Percentiles rank a stretch among this genome's conserved stretches.
phyloP scores from a whole-genome alignment of 2,888 invertebrate genomes.

The Pemphredon lugubris region DNA sequence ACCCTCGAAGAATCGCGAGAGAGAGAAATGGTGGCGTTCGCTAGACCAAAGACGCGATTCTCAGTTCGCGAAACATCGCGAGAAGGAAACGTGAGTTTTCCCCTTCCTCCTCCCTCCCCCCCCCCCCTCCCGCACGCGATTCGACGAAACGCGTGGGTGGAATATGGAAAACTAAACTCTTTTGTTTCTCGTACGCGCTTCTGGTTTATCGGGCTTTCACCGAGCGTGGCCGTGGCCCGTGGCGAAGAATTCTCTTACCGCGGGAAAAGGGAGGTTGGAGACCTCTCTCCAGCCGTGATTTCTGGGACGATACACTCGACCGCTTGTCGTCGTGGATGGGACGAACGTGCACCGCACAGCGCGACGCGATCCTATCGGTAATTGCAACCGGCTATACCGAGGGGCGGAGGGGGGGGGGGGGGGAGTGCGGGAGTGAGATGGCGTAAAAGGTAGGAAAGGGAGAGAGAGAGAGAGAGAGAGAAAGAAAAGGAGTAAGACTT shows the following conservation, averaged over 20 bases:
- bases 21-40: too few species aligned
- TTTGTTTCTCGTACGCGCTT: not conserved
- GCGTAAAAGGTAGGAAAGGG: not conserved
- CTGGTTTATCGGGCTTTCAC: not conserved
- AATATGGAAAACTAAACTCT: too few species aligned
- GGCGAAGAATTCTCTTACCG: conserved; percentile 33
- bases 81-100: too few species aligned
- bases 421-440: not conserved
- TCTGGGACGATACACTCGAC: conserved; percentile 60
- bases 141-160: too few species aligned
- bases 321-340: conserved; percentile 54
- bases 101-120: not conserved
- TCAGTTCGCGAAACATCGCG: too few species aligned
- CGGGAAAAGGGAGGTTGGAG: conserved; percentile 43
- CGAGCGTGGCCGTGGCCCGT: conserved; percentile 7
- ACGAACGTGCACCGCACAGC: conserved; percentile 60
- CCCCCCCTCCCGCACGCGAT: too few species aligned
- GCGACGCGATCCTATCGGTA: conserved; percentile 67
- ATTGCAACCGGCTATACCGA: conserved; percentile 57
- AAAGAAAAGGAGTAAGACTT: not conserved
- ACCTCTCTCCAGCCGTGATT: conserved; percentile 49
- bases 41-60: too few species aligned
- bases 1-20: not conserved
- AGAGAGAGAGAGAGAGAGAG: not conserved
- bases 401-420: conserved; percentile 4